Conservation (phyloP, 2,113 vertebrate species). For the Atrichornis clamosus region DNA sequence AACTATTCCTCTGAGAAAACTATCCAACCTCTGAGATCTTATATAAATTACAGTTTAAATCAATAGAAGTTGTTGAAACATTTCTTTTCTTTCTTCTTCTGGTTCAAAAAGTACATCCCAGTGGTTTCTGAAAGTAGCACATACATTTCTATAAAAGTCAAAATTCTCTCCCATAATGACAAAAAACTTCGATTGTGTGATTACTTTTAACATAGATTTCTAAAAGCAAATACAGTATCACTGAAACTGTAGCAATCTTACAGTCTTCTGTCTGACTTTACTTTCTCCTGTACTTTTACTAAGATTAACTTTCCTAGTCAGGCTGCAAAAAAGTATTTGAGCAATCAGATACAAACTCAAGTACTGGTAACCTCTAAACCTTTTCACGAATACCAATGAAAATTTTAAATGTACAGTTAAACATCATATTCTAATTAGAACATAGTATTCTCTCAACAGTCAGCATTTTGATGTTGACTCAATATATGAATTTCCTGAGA, state of each 20-base stretch:
- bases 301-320: background rate
- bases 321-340: background rate
- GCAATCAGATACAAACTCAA: background rate
- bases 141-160: background rate
- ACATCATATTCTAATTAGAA: background rate
- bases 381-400: background rate
- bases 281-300: background rate
- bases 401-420: background rate
- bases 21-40: background rate
- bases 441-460: background rate
- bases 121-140: background rate
- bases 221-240: background rate
- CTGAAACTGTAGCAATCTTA: background rate
- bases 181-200: background rate
- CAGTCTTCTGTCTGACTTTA: background rate
- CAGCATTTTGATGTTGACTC: background rate
- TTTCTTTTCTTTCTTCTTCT: background rate
- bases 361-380: background rate
- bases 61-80: background rate
- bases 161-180: background rate
- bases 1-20: background rate
- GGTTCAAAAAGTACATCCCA: background rate
- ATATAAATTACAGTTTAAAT: background rate
- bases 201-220: background rate
- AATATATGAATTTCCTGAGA: background rate